Conservation (phyloP, 2,797 vertebrate species). For the Columba guinea region DNA sequence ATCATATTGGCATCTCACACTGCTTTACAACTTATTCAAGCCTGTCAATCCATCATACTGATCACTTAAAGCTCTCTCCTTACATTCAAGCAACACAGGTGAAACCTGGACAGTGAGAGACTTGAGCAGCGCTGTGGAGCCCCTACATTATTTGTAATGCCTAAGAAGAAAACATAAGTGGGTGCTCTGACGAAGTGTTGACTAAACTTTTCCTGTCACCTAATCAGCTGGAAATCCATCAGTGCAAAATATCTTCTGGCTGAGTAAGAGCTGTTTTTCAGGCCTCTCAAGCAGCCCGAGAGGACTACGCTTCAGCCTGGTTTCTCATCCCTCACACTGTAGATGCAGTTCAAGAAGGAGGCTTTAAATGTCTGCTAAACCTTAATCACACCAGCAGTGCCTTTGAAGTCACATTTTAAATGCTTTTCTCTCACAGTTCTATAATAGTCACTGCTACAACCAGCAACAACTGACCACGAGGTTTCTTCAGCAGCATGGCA, state of each 20-base stretch:
- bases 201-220: neutral
- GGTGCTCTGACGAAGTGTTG: neutral
- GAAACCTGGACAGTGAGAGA: neutral
- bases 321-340: neutral
- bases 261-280: neutral
- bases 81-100: neutral
- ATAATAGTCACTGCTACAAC: neutral
- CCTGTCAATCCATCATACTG: neutral
- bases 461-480: fast-evolving
- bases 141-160: neutral
- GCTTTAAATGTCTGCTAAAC: neutral
- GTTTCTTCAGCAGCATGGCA: fast-evolving
- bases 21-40: neutral
- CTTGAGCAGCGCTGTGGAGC: neutral
- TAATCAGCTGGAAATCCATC: neutral
- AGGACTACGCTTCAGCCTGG: neutral
- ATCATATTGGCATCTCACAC: neutral
- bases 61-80: neutral
- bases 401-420: constrained; percentile 4
- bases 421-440: constrained; percentile 27
- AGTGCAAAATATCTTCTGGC: neutral
- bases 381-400: neutral
- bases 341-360: neutral
- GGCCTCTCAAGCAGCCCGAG: neutral
- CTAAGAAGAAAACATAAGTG: neutral